A percentile compares a stretch with the other conserved stretches of the same genome.
Conservation (phyloP, 2,888 invertebrate genomes). For the Octonoba sinensis region DNA sequence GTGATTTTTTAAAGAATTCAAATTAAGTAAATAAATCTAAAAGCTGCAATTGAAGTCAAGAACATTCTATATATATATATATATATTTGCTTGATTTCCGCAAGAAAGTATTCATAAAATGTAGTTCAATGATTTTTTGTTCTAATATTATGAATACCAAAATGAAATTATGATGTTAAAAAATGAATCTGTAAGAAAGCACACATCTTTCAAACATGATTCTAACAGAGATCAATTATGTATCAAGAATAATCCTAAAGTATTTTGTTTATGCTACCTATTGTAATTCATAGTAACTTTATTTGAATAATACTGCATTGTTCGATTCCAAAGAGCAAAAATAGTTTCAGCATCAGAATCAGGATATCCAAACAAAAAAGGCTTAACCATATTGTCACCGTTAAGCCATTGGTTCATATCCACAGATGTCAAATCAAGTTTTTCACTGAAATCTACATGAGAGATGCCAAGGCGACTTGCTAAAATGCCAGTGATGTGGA, state of each 20-base stretch:
- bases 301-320: slow-evolving; percentile 64
- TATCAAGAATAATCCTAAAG: neutral
- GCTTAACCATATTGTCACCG: slow-evolving; percentile 50
- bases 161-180: slow-evolving; percentile 7
- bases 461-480: slow-evolving; percentile 65
- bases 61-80: too few species aligned
- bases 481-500: slow-evolving; percentile 71
- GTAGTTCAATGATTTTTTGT: slow-evolving; percentile 1
- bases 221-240: neutral
- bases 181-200: too few species aligned
- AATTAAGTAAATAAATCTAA: too few species aligned
- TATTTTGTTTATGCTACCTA: slow-evolving; percentile 45
- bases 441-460: slow-evolving; percentile 66
- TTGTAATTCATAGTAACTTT: neutral
- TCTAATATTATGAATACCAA: slow-evolving; percentile 1
- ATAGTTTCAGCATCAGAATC: slow-evolving; percentile 62
- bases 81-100: too few species aligned
- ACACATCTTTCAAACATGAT: neutral
- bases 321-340: slow-evolving; percentile 66
- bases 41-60: too few species aligned
- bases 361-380: slow-evolving; percentile 65
- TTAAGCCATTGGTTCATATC: slow-evolving; percentile 65
- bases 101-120: neutral
- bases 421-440: slow-evolving; percentile 59
- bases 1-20: too few species aligned